These are phyloP conservation scores for Pipistrellus pipistrellus DNA, from an alignment of 2,797 vertebrate species.

Conservation along the genomic window DNA sequence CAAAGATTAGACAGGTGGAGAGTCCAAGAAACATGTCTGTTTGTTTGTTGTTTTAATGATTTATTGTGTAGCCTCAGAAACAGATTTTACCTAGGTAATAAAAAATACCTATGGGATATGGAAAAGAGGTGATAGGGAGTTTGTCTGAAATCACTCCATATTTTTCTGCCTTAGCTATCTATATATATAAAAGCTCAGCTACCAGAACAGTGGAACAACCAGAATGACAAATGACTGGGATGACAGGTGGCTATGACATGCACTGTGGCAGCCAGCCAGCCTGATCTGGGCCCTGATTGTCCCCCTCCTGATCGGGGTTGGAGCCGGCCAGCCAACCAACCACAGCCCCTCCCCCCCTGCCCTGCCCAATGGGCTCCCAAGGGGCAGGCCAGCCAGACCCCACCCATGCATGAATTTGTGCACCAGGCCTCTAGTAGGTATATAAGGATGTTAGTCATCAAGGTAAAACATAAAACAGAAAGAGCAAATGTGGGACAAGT, in stretches of 20 bases:
- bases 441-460: background rate
- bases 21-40: background rate
- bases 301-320: too few species aligned
- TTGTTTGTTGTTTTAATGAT: background rate
- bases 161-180: background rate
- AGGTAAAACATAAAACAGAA: background rate
- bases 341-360: too few species aligned
- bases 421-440: background rate
- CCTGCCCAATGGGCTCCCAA: too few species aligned
- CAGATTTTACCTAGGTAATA: background rate
- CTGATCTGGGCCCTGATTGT: too few species aligned
- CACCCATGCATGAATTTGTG: too few species aligned
- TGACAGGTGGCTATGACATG: rapidly evolving
- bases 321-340: rapidly evolving
- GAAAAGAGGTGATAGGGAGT: background rate
- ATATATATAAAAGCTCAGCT: too few species aligned
- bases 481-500: background rate
- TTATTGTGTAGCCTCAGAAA: background rate
- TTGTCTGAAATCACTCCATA: background rate
- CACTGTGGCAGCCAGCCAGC: too few species aligned
- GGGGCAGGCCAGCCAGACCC: too few species aligned
- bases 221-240: too few species aligned
- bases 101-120: background rate
- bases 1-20: background rate
- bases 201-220: too few species aligned